A percentile compares a stretch with the other conserved stretches of the same genome.
phyloP scores from a whole-genome alignment of 2,113 vertebrate genomes.

The Grantiella picta region DNA sequence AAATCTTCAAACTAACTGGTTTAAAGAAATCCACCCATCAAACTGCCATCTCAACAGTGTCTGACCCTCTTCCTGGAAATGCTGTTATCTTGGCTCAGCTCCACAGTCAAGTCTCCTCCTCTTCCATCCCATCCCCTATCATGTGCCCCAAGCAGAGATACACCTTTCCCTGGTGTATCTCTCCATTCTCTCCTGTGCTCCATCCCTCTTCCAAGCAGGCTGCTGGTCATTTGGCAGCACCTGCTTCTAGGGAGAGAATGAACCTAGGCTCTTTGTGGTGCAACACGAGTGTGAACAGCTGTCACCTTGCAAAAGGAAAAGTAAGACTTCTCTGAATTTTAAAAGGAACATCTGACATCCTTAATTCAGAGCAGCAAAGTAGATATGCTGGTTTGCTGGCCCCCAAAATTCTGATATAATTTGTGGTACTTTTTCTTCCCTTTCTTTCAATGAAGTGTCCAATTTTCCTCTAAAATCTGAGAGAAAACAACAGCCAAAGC shows the following conservation, averaged over 20 bases:
- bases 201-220: neutral
- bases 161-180: neutral
- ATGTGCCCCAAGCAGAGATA: neutral
- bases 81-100: neutral
- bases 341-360: neutral
- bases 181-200: neutral
- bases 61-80: neutral
- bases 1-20: neutral
- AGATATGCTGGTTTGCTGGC: neutral
- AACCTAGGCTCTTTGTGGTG: neutral
- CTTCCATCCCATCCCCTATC: neutral
- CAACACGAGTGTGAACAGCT: neutral
- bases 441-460: neutral
- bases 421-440: neutral
- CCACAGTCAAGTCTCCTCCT: neutral
- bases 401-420: neutral
- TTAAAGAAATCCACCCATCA: neutral
- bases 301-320: neutral
- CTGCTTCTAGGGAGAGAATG: neutral
- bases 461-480: neutral
- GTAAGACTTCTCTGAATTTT: neutral
- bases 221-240: neutral
- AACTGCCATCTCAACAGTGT: neutral
- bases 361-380: neutral
- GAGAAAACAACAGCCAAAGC: neutral